Conservation (phyloP, 2,797 vertebrate species). For the Platyrinchus mystaceus region DNA sequence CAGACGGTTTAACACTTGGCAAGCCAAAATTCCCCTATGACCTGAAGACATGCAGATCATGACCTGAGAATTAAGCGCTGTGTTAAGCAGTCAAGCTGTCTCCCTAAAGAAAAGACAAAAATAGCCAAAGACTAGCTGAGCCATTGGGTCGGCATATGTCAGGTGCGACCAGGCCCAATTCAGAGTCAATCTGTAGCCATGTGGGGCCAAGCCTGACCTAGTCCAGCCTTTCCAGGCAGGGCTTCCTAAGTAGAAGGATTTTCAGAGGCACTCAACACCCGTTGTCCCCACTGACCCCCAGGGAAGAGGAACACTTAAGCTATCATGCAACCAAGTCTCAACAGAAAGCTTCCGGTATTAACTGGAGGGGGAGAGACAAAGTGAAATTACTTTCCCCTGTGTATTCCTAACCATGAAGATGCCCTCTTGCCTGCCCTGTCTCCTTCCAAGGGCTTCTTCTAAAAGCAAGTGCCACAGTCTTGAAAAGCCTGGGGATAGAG, state of each 20-base stretch:
- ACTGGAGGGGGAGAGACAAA: neutral
- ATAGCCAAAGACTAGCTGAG: conserved; percentile 67
- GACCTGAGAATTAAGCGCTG: conserved; percentile 51
- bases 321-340: neutral
- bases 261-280: neutral
- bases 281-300: neutral
- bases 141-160: conserved; percentile 47
- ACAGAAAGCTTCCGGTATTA: neutral
- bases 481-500: neutral
- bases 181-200: neutral
- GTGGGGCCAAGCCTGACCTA: neutral
- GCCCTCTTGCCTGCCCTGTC: neutral
- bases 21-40: conserved; percentile 48
- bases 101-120: conserved; percentile 60
- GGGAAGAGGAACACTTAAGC: neutral
- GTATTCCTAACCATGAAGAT: neutral
- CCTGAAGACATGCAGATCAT: conserved; percentile 50
- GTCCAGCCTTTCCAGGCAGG: neutral
- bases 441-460: neutral
- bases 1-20: conserved; percentile 53
- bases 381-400: neutral
- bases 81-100: conserved; percentile 67
- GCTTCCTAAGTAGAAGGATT: conserved; percentile 29
- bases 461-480: neutral
- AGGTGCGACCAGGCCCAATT: conserved; percentile 2